Evolutionary conservation across 2,113 vertebrate genomes (phyloP), one percentile per base, ranked within the genome.

Genomic region (Burhinus bistriatus): DNA sequence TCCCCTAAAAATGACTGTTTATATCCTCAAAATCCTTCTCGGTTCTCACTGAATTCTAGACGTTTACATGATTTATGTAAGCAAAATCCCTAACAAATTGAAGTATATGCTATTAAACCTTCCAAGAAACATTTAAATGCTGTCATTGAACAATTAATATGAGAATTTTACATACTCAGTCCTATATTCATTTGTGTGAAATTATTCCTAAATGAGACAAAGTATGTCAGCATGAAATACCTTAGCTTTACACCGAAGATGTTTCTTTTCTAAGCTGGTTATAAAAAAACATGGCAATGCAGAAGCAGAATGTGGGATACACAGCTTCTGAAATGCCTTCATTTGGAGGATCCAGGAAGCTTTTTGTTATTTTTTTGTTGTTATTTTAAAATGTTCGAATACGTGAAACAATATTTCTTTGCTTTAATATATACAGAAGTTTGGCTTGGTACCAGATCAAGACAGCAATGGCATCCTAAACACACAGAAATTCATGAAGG

Each of bases 71-170:
- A 25, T 77, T 83, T 83, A 16, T 72, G 25, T 72, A 76, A 86
- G 62, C 22, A 73, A 89, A 97, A 89, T 87, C 71, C 79, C 51
- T 86, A 73, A 66, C 36, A 92, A 83, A 92, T 89, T 83, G 58
- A 86, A 80, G 32, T 77, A n/a, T 47, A 34, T 92, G 26, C 71
- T 61, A 80, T 30, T 86, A 58, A 72, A 59, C 21, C 59, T 66
- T 65, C 61, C 0, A 2, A 89, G 62, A 76, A 72, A 29, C 42
- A n/a, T 52, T 86, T 79, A 83, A 88, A 65, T 79, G 79, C 52
- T 79, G 44, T 3, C 14, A 66, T 19, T 65, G 42, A 66, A 55
- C 38, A 75, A 29, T 64, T 71, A 59, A 55, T 38, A 58, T 73
- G n/a, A 61, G 26, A 76, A 64, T 76, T 89, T 66, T 68, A 77